phyloP scores from a whole-genome alignment of 2,797 vertebrate species.

The Siniperca obscura region DNA sequence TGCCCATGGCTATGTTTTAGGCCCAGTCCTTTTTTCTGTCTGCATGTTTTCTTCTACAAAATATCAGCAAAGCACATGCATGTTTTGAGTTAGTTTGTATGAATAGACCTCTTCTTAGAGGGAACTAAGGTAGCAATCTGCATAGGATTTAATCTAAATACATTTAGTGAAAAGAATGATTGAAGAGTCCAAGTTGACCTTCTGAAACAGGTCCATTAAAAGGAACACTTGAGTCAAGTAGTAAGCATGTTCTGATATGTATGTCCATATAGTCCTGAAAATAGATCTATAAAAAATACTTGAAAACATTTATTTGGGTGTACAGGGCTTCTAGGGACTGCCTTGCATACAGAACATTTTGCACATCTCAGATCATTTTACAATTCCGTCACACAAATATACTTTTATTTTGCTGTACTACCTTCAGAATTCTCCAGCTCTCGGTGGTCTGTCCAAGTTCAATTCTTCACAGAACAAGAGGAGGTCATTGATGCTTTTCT shows the following conservation, averaged over 20 bases:
- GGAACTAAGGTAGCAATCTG: background rate
- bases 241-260: background rate
- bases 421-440: slow-evolving; percentile 15
- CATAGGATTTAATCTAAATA: background rate
- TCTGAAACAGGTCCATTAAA: background rate
- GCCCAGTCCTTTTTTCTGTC: background rate
- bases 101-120: background rate
- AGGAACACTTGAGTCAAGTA: background rate
- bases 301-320: background rate
- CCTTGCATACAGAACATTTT: background rate
- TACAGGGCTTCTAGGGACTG: background rate
- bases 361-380: background rate
- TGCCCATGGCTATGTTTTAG: background rate
- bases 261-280: background rate
- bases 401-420: background rate
- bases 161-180: background rate
- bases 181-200: background rate
- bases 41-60: background rate
- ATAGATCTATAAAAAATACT: background rate
- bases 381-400: background rate
- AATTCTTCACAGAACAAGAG: slow-evolving; percentile 46
- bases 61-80: background rate
- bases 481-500: slow-evolving; percentile 55
- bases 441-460: slow-evolving; percentile 20
- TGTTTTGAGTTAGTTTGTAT: background rate